Evolutionary conservation across 37 sponge, comb jelly and placozoan genomes (phyloP).

Genomic region (Halichondria panicea): DNA sequence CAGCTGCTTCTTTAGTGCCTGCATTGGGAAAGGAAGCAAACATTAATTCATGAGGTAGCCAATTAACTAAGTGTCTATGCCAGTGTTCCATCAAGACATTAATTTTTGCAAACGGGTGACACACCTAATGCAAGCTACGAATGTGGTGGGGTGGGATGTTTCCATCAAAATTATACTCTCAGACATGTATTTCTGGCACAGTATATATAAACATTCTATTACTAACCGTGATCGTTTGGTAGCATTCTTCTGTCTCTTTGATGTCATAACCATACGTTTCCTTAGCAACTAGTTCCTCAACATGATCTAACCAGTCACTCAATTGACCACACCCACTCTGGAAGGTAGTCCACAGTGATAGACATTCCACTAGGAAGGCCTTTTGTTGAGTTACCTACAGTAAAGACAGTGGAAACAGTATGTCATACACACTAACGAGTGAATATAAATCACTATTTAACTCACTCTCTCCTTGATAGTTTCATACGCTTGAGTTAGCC

Average conservation of each 20-base stretch:
- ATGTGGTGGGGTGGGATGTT: background rate
- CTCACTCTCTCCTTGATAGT: background rate
- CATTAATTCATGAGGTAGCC: too few relatives aligned
- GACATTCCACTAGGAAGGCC: slow-evolving; percentile 24
- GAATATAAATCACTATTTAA: background rate
- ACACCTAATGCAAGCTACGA: too few relatives aligned
- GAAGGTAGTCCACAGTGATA: slow-evolving; percentile 16
- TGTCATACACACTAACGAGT: background rate
- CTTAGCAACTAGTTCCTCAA: slow-evolving; percentile 6
- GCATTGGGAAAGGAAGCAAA: background rate
- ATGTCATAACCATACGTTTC: slow-evolving; percentile 25
- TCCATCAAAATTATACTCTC: background rate
- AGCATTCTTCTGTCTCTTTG: slow-evolving; percentile 9
- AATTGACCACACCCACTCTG: background rate
- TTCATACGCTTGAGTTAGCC: background rate
- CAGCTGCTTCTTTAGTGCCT: background rate
- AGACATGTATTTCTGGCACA: background rate
- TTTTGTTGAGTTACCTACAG: slow-evolving; percentile 23
- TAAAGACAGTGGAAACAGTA: background rate
- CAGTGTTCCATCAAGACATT: too few relatives aligned
- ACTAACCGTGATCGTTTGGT: slow-evolving; percentile 2
- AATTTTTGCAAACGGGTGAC: too few relatives aligned
- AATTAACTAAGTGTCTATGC: too few relatives aligned
- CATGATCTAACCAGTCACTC: slow-evolving; percentile 13
- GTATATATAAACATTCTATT: background rate